Evolutionary conservation across 2,888 invertebrate species (phyloP), one percentile per base, ranked within the genome.

Genomic region (Lysandra bellargus): DNA sequence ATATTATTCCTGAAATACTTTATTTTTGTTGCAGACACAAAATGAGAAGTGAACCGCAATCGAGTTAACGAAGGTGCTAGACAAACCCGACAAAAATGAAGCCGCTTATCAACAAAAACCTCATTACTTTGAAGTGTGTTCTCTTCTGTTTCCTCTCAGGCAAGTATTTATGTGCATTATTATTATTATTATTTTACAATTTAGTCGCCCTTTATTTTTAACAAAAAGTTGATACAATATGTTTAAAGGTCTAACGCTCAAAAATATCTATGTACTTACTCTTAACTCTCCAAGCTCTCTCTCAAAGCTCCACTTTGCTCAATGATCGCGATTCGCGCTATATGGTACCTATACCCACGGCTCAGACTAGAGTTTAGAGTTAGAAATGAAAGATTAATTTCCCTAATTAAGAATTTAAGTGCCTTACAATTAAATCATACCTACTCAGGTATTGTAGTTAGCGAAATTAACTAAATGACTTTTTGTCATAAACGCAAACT

Each of bases 91-190:
- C 79, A 61, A 82, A 81, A 80, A 94, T 94, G 94, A 90, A 91
- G 87, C 84, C 87, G 83, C 84, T 92, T 80, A 90, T 97, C 86
- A 97, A 97, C 89, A 95, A 95, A 85, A 97, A 96, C 90, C 95
- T 98, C 83, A 95, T 97, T 83, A 96, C 97, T 81, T 95, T 98
- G 81, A 97, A 98, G 95, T 96, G 97, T 88, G 96, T 98, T 76
- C 95, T 97, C 78, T 98, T 98, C 92, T 95, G 97, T 85, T 97
- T 97, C 87, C 97, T 97, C 83, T 97, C 97, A 87, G 97, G 97
- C 97, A 92, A 95, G 92, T 85, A 69, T 49, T 49, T 49, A 49
- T 9, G 49, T 49, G 9, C 49, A 49, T 49, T 49, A 49, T 75
- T 33, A 53, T 76, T 33, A 30, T 14, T 5, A 6, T 33, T 30